A percentile compares a stretch with the other conserved stretches of the same genome.
Conservation (phyloP, 2,113 vertebrate genomes). For the Mormyrus lacerda region DNA sequence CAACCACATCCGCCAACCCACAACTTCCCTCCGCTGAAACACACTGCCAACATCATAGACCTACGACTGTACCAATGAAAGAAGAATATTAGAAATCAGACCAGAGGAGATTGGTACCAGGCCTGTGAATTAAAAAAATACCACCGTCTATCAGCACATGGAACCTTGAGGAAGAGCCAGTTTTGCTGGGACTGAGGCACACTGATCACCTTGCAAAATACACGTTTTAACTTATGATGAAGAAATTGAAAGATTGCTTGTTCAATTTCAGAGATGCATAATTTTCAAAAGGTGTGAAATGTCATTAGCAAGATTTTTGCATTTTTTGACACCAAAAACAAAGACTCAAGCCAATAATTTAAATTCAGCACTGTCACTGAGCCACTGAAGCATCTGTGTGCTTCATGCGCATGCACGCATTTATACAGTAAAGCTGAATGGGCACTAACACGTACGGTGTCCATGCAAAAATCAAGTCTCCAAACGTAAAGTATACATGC, state of each 20-base stretch:
- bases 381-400: background rate
- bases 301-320: background rate
- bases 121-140: background rate
- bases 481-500: background rate
- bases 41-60: background rate
- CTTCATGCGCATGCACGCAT: background rate
- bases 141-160: background rate
- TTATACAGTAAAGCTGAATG: background rate
- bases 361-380: background rate
- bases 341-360: background rate
- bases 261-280: background rate
- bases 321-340: background rate
- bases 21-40: background rate
- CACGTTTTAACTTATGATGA: background rate
- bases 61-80: background rate
- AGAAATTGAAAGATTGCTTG: background rate
- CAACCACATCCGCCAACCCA: slow-evolving; percentile 16
- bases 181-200: background rate
- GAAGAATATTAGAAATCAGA: background rate
- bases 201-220: background rate
- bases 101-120: background rate
- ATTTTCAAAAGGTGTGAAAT: background rate
- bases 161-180: background rate
- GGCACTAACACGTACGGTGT: background rate
- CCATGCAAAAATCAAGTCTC: background rate